Evolutionary conservation across 2,888 invertebrate genomes (phyloP).

Genomic region (Sericinus montela): DNA sequence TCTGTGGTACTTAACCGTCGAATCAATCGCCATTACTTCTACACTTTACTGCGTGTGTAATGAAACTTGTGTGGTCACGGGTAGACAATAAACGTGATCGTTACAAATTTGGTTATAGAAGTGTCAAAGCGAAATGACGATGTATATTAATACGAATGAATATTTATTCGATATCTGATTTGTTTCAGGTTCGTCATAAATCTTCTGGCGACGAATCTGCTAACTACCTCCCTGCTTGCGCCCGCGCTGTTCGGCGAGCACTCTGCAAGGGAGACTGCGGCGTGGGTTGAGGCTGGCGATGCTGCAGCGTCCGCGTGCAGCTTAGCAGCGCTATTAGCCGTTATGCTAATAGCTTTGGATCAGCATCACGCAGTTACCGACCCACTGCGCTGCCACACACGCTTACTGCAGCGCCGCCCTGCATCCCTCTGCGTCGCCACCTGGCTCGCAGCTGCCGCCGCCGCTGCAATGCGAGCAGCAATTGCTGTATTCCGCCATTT

Average conservation of each 20-base stretch:
- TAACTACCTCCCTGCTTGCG: conserved; percentile 71
- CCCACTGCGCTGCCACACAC: conserved; percentile 72
- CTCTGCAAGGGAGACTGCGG: conserved; percentile 81
- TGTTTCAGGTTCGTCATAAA: conserved; percentile 84
- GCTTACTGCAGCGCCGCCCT: conserved; percentile 64
- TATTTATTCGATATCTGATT: conserved; percentile 17
- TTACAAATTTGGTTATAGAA: not conserved
- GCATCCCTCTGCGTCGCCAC: conserved; percentile 74
- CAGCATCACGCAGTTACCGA: conserved; percentile 77
- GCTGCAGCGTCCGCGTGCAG: conserved; percentile 65
- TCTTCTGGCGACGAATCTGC: conserved; percentile 66
- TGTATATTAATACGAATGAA: not conserved
- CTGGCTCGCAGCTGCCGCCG: conserved; percentile 67
- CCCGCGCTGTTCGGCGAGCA: conserved; percentile 77
- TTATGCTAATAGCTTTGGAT: conserved; percentile 71
- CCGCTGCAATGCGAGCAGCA: conserved; percentile 55
- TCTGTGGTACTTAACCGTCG: conserved; percentile 2
- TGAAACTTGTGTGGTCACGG: not conserved
- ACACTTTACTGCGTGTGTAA: conserved; percentile 1
- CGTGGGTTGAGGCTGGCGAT: conserved; percentile 78
- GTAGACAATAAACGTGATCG: not conserved
- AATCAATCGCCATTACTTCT: conserved; percentile 1
- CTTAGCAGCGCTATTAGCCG: conserved; percentile 55
- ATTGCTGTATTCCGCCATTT: conserved; percentile 51
- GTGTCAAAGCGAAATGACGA: not conserved